A percentile compares a stretch with the other conserved stretches of the same genome.
Evolutionary conservation across 2,797 vertebrate genomes (phyloP).

Genomic region (Hydrophis major): DNA sequence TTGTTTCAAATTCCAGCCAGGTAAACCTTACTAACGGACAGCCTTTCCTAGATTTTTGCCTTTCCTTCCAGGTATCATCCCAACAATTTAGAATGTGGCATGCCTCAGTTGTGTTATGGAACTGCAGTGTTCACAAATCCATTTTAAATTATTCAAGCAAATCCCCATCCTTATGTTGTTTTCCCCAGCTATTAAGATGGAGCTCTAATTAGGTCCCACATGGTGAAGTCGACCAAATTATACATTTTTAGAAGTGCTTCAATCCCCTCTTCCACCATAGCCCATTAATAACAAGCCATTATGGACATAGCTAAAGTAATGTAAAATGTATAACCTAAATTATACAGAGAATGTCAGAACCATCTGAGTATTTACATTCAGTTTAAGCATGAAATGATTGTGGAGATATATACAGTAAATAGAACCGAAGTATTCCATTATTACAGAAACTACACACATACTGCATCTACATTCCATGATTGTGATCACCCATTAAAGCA

Average conservation of each 20-base stretch:
- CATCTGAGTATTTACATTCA: constrained; percentile 9
- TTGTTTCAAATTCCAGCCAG: background rate
- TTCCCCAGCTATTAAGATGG: background rate
- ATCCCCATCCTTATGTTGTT: constrained; percentile 43
- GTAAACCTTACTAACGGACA: background rate
- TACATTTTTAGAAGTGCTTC: constrained; percentile 44
- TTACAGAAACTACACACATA: background rate
- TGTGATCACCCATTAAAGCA: background rate
- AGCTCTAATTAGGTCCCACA: constrained; percentile 57
- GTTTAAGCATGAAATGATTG: background rate
- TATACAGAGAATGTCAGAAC: constrained; percentile 42
- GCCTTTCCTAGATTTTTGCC: background rate
- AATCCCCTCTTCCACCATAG: constrained; percentile 6
- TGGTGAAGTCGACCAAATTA: constrained; percentile 46
- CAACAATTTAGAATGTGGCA: constrained; percentile 16
- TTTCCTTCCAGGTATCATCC: background rate
- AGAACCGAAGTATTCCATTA: background rate
- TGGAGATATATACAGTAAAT: background rate
- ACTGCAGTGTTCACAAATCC: constrained; percentile 43
- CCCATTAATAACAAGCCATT: constrained; percentile 50
- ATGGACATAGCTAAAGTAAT: constrained; percentile 41
- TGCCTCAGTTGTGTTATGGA: background rate
- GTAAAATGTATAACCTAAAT: constrained; percentile 42
- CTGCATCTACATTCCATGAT: background rate
- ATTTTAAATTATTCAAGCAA: constrained; percentile 46